phyloP scores from a whole-genome alignment of 1,140 invertebrate genomes.

The Neodiprion fabricii region DNA sequence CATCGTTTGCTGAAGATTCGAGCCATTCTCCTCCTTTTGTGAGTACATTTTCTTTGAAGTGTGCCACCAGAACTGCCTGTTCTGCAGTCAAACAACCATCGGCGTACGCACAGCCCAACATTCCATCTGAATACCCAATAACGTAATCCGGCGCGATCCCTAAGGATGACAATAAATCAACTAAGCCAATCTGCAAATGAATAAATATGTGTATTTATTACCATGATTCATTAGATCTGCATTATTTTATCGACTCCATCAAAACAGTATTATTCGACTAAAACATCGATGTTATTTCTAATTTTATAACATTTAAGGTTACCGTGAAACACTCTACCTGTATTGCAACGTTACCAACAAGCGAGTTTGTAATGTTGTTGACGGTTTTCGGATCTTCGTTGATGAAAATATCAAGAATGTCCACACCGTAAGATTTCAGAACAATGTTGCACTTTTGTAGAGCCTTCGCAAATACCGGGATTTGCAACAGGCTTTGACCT shows the following conservation, averaged over 20 bases:
- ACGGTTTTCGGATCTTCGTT: constrained; percentile 61
- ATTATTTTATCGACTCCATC: too few species aligned
- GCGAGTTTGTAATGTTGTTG: constrained; percentile 66
- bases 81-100: constrained; percentile 84
- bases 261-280: too few species aligned
- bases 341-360: constrained; percentile 77
- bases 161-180: constrained; percentile 75
- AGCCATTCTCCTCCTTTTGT: constrained; percentile 66
- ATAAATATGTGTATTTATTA: background rate
- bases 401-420: constrained; percentile 66
- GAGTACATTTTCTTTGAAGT: constrained; percentile 66
- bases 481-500: constrained; percentile 68
- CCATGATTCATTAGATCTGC: too few species aligned
- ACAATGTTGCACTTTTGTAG: constrained; percentile 68
- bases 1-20: constrained; percentile 83
- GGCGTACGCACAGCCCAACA: constrained; percentile 86
- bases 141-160: constrained; percentile 82
- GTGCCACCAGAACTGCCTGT: constrained; percentile 81
- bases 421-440: constrained; percentile 62
- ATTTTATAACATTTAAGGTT: constrained; percentile 48
- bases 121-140: constrained; percentile 86
- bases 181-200: constrained; percentile 73
- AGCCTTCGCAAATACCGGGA: constrained; percentile 76
- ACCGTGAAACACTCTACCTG: constrained; percentile 64
- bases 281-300: too few species aligned